Conservation (phyloP, 2,888 invertebrate genomes). For the Sphaeridia pumilis region DNA sequence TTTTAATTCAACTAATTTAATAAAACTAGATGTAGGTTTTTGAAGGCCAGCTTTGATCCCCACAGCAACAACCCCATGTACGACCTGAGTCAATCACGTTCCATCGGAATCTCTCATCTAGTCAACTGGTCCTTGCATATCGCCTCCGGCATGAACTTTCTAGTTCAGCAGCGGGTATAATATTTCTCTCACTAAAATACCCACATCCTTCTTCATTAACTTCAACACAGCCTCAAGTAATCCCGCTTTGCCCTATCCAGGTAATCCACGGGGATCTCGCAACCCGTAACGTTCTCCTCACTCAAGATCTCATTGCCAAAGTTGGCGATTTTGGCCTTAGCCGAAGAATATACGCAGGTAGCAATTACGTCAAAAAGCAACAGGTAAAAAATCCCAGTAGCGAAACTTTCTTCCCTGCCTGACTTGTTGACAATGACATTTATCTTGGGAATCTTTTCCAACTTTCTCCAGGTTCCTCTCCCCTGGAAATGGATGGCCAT, state of each 20-base stretch:
- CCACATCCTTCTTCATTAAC: too few species aligned
- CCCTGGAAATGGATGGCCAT: constrained; percentile 11
- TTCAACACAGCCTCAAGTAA: too few species aligned
- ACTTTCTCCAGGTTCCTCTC: background rate
- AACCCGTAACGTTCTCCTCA: background rate
- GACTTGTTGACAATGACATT: background rate
- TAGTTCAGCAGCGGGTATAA: too few species aligned
- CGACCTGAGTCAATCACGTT: too few species aligned
- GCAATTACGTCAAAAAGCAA: background rate
- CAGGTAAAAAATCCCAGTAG: background rate
- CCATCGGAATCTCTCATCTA: too few species aligned
- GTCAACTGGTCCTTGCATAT: background rate
- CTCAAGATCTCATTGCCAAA: background rate
- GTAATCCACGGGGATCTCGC: constrained; percentile 1
- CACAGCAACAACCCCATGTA: too few species aligned
- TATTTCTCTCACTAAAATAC: too few species aligned
- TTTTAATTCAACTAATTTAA: too few species aligned
- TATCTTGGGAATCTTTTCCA: background rate
- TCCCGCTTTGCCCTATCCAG: too few species aligned
- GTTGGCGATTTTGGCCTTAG: background rate
- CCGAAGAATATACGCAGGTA: background rate
- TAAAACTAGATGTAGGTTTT: too few species aligned
- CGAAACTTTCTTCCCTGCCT: too few species aligned
- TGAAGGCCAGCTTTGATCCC: too few species aligned
- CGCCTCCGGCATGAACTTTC: background rate